Conservation (phyloP, 2,113 vertebrate species). For the Upupa epops region DNA sequence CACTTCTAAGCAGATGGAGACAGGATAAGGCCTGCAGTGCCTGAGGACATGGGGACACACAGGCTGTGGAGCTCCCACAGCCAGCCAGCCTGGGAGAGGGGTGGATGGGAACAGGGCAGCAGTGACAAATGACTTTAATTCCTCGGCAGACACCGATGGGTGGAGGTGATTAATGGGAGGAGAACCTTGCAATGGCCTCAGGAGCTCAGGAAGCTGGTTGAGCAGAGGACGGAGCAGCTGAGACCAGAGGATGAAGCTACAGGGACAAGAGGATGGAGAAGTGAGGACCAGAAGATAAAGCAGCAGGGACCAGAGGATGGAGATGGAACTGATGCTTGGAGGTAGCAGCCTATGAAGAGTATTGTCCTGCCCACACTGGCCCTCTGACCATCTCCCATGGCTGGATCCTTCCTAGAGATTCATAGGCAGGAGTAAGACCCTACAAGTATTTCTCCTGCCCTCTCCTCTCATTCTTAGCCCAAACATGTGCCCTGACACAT, state of each 20-base stretch:
- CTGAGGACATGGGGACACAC: neutral
- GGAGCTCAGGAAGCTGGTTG: neutral
- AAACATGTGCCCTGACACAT: rapidly evolving
- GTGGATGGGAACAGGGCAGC: neutral
- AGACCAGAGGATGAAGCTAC: neutral
- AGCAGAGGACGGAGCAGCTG: neutral
- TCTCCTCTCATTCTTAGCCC: neutral
- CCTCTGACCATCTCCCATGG: neutral
- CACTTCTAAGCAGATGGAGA: neutral
- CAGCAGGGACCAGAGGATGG: neutral
- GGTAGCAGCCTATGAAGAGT: neutral
- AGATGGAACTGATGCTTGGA: neutral
- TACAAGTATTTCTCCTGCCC: neutral
- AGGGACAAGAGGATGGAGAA: neutral
- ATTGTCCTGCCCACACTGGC: neutral
- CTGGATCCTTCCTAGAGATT: neutral
- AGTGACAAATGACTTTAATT: conserved; percentile 56
- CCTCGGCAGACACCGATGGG: neutral
- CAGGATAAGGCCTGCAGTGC: rapidly evolving
- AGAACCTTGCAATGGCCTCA: rapidly evolving
- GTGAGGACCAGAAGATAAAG: neutral
- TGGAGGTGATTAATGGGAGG: conserved; percentile 47
- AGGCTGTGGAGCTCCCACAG: rapidly evolving
- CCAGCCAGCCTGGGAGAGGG: neutral
- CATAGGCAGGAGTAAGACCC: neutral